These are phyloP conservation scores for Regulus satrapa DNA, from an alignment of 2,113 vertebrate genomes.

Conservation along the genomic window DNA sequence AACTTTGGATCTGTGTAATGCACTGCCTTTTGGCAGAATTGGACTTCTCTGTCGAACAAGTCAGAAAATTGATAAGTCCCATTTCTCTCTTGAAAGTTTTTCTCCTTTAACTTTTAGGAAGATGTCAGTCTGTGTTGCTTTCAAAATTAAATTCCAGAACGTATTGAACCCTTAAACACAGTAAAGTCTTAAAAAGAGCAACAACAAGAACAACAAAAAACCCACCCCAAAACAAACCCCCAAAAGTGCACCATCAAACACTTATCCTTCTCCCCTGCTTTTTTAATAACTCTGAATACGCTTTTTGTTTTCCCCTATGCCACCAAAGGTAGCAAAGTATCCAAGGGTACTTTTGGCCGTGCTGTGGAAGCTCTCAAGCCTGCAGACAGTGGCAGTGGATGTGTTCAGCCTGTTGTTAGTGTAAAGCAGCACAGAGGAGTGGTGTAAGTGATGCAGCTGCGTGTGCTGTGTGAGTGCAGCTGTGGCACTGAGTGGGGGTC, in stretches of 20 bases:
- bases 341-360: neutral
- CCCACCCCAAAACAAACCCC: rapidly evolving
- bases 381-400: neutral
- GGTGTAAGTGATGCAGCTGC: neutral
- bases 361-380: neutral
- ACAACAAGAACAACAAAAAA: neutral
- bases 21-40: neutral
- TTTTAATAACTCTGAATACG: neutral
- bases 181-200: neutral
- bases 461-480: rapidly evolving
- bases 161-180: neutral
- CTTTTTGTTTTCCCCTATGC: neutral
- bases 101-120: neutral
- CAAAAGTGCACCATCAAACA: neutral
- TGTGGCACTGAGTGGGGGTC: neutral
- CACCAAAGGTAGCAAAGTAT: neutral
- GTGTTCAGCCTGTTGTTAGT: neutral
- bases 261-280: neutral
- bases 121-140: neutral
- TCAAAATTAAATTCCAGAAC: neutral
- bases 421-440: neutral
- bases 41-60: neutral
- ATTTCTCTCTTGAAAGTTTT: neutral
- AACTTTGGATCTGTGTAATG: neutral
- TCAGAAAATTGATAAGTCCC: neutral